A percentile compares a stretch with the other conserved stretches of the same genome.
Conservation (phyloP, 2,113 vertebrate species). For the Apodemus speciosus region DNA sequence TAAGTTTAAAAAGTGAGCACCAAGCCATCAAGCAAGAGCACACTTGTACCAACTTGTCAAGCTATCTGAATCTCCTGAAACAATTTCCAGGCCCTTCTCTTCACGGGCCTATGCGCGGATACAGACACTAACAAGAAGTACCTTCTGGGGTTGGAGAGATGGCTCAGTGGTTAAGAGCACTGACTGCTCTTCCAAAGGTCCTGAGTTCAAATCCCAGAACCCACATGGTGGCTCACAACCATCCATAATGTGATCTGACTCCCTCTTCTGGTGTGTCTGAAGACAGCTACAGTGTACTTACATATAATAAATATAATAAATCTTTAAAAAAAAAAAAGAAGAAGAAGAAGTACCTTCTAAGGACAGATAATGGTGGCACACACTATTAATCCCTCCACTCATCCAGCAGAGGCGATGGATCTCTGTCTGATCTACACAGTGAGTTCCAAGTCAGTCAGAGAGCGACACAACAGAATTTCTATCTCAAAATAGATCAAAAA, state of each 20-base stretch:
- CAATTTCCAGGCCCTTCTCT: not conserved
- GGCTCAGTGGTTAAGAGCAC: too few species aligned
- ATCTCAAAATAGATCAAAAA: not conserved
- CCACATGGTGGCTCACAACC: too few species aligned
- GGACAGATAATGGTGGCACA: not conserved
- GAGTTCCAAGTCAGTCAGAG: not conserved
- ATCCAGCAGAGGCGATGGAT: too few species aligned
- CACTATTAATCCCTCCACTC: not conserved
- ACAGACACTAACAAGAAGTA: not conserved
- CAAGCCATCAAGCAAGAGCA: slow-evolving; percentile 1
- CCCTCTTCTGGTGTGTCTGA: too few species aligned
- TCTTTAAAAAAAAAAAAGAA: too few species aligned
- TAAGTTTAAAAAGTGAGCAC: not conserved
- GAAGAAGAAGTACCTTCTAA: slow-evolving; percentile 24
- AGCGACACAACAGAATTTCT: not conserved
- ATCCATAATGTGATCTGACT: too few species aligned
- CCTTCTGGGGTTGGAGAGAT: too few species aligned
- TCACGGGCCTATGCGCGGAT: not conserved
- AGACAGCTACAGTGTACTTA: too few species aligned
- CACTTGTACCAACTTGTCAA: not conserved
- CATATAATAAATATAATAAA: too few species aligned
- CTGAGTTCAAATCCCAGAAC: too few species aligned
- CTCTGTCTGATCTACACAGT: not conserved
- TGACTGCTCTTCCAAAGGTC: too few species aligned
- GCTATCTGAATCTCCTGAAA: slow-evolving; percentile 41